Base-by-base conservation (phyloP, 2,797 vertebrate genomes). In the Neosilurus mollespiculum region DNA sequence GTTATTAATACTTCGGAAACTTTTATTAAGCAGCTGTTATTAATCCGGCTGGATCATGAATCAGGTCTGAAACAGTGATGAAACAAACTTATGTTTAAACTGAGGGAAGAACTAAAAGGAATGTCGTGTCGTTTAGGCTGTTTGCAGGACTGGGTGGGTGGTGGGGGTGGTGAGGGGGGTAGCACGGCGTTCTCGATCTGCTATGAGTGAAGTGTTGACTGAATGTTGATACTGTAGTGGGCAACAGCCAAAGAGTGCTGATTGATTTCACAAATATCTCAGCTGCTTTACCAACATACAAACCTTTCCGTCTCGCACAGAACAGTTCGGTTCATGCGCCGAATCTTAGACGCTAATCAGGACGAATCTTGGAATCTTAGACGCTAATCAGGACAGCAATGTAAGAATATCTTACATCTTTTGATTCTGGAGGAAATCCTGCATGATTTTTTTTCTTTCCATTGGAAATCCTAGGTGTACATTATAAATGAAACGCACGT, bases 251-350 rank as follows among this genome's bases (percentile, higher is more conserved):
- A 78, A 82, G 51, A 43, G 72, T 4, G 77, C 51, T 75, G 83
- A 85, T 76, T 81, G 85, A 88, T 83, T 80, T 86, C 53, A 83
- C 53, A 77, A 89, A 87, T 73, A 86, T 77, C 59, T 82, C 76
- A 67, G 37, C 58, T 82, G 75, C 51, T 72, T 70, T 58, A 26
- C 66, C 54, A 49, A 78, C 84, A 78, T 71, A 24, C 65, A 71
- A 64, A 70, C 20, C 14, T 80, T 84, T 72, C 26, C 56, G 49
- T 54, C 67, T 62, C 78, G 20, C 12, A 2, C 15, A 67, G 20
- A 69, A 69, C 18, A 30, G 51, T 34, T 56, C 26, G 54, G 11
- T 37, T 24, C 11, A 61, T 9, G 9, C 26, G 49, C 43, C 8
- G 8, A 43, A 79, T 79, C 34, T 43, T 43, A 69, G 3, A 69